Conservation (phyloP, 1,140 invertebrate genomes). For the Palaemon carinicauda region DNA sequence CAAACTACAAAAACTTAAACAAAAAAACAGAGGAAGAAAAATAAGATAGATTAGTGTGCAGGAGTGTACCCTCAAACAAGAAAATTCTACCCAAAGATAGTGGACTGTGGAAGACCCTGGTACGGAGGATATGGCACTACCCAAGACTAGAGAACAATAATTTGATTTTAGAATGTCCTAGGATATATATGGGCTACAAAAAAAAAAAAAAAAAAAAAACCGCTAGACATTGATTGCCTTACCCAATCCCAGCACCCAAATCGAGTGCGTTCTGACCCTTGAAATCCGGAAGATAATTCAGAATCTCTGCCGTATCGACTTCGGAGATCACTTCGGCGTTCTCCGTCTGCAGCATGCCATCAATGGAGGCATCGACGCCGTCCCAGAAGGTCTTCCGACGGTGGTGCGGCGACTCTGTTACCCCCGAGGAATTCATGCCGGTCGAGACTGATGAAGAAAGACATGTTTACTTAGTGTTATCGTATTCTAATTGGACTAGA, state of each 20-base stretch:
- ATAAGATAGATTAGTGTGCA: too few relatives aligned
- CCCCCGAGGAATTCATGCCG: not conserved
- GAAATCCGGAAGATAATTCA: conserved; percentile 13
- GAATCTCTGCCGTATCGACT: conserved; percentile 21
- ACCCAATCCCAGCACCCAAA: conserved; percentile 27
- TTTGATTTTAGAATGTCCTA: too few relatives aligned
- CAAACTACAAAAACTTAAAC: too few relatives aligned
- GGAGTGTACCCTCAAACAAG: too few relatives aligned
- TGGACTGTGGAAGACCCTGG: too few relatives aligned
- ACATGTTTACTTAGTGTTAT: not conserved
- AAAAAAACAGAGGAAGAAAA: too few relatives aligned
- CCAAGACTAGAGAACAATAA: too few relatives aligned
- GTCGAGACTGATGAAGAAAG: not conserved
- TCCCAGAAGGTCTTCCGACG: conserved; percentile 21
- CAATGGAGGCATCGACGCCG: not conserved
- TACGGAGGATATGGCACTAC: too few relatives aligned
- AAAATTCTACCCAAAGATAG: too few relatives aligned
- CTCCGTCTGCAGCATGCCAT: conserved; percentile 22
- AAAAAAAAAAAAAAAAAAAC: too few relatives aligned
- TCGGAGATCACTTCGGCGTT: not conserved
- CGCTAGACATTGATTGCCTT: not conserved
- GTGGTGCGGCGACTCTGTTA: not conserved
- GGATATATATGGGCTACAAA: too few relatives aligned
- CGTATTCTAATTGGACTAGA: too few relatives aligned
- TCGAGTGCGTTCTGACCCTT: conserved; percentile 10